Percentiles rank a stretch among this genome's conserved stretches.
Conservation (phyloP, 2,113 vertebrate genomes). For the Gadus macrocephalus region DNA sequence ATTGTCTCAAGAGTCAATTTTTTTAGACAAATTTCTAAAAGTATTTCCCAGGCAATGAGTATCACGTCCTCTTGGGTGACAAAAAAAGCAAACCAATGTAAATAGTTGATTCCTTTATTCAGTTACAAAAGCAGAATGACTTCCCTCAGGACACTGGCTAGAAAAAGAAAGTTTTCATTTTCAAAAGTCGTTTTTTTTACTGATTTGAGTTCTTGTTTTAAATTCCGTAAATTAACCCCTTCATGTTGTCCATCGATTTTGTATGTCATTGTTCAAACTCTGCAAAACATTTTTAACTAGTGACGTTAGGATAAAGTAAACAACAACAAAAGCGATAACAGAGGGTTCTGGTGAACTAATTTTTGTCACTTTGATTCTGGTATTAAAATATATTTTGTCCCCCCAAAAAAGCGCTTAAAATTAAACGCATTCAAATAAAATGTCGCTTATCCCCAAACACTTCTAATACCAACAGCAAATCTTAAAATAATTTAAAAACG, state of each 20-base stretch:
- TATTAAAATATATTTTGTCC: conserved; percentile 43
- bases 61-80: conserved; percentile 14
- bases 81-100: conserved; percentile 34
- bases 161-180: conserved; percentile 64
- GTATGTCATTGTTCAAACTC: conserved; percentile 32
- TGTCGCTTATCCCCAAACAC: background rate
- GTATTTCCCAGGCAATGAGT: conserved; percentile 11
- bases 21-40: conserved; percentile 24
- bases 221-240: conserved; percentile 40
- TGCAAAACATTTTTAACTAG: conserved; percentile 33
- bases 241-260: conserved; percentile 42
- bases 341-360: background rate
- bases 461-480: background rate
- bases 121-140: conserved; percentile 71
- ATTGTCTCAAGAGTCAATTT: background rate
- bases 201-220: conserved; percentile 36
- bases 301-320: conserved; percentile 25
- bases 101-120: conserved; percentile 65
- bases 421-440: background rate
- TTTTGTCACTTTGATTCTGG: conserved; percentile 27
- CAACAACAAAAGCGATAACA: conserved; percentile 27
- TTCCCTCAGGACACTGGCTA: conserved; percentile 68
- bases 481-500: conserved; percentile 21
- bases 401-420: background rate
- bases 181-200: conserved; percentile 49